phyloP scores from a whole-genome alignment of 2,113 vertebrate species.

The Syngnathus floridae region DNA sequence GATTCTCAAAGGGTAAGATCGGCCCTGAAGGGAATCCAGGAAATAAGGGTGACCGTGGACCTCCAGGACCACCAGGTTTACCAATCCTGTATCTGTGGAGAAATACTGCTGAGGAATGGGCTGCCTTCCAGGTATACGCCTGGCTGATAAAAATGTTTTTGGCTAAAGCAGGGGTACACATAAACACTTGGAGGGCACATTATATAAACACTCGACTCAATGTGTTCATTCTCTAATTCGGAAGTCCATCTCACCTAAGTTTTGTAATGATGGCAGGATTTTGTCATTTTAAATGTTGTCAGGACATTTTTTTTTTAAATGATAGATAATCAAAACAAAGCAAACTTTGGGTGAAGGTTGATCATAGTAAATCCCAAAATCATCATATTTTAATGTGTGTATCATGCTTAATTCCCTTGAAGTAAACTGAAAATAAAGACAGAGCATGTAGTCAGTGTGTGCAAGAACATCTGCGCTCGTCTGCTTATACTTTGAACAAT shows the following conservation, averaged over 20 bases:
- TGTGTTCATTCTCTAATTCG: too few species aligned
- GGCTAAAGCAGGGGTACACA: neutral
- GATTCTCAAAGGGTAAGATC: slow-evolving; percentile 63
- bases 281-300: neutral
- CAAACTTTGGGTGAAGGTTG: neutral
- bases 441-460: slow-evolving; percentile 17
- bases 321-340: neutral
- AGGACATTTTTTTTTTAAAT: neutral
- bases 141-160: neutral
- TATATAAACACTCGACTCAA: too few species aligned
- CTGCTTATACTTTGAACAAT: slow-evolving; percentile 35
- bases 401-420: neutral
- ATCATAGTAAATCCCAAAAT: neutral
- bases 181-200: too few species aligned
- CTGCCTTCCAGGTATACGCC: slow-evolving; percentile 70
- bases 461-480: slow-evolving; percentile 31
- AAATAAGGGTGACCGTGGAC: slow-evolving; percentile 63
- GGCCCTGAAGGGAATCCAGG: slow-evolving; percentile 70
- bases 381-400: neutral
- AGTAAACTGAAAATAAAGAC: neutral
- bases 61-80: slow-evolving; percentile 70
- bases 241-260: too few species aligned
- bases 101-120: slow-evolving; percentile 81
- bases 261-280: neutral
- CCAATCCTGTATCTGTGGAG: slow-evolving; percentile 79